Evolutionary conservation across 1,140 invertebrate genomes (phyloP), one percentile per base, ranked within the genome.

Genomic region (Ceratoteleas bidentatus): DNA sequence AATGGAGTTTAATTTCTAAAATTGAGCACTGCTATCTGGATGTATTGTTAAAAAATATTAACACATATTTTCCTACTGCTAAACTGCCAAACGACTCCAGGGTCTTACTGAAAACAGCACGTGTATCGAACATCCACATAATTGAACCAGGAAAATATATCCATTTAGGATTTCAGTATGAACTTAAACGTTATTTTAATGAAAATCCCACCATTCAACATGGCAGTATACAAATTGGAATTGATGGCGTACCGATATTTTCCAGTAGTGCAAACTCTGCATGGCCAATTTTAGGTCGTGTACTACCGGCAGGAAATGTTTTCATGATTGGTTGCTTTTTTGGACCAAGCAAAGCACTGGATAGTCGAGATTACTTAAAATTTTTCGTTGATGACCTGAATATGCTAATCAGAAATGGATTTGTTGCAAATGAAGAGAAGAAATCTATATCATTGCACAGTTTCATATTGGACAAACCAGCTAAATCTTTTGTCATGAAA

Each of bases 221-320:
- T 36, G 45, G 65, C 9, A 49, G 58, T 9, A 24, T 86, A 15
- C 72, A 70, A 54, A 65, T 86, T 53, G 75, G 78, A 49, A 78
- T 86, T 43, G 85, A 86, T 73, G 83, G 75, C 3, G 53, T 84
- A 36, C 83, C 85, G 9, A 54, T 85, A n/a, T 57, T 53, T 38
- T 54, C 47, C 9, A 80, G 79, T 43, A 75, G 57, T 16, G 53
- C 43, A 15, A 79, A 34, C 78, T 57, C 49, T 13, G 69, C 79
- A 11, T 85, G 85, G 85, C 74, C 83, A 15, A 86, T 84, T 58
- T 53, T 83, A 53, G 74, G 74, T 52, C 64, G 69, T 15, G 16
- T 73, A 11, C 45, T 75, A 3, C 47, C 50, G 13, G 65, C 57
- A n/a, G 50, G 36, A 56, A 36, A 77, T 15, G 75, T 83, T 14